These are phyloP conservation scores for Cynopterus brachyotis DNA, from an alignment of 2,113 vertebrate genomes.

Conservation along the genomic window DNA sequence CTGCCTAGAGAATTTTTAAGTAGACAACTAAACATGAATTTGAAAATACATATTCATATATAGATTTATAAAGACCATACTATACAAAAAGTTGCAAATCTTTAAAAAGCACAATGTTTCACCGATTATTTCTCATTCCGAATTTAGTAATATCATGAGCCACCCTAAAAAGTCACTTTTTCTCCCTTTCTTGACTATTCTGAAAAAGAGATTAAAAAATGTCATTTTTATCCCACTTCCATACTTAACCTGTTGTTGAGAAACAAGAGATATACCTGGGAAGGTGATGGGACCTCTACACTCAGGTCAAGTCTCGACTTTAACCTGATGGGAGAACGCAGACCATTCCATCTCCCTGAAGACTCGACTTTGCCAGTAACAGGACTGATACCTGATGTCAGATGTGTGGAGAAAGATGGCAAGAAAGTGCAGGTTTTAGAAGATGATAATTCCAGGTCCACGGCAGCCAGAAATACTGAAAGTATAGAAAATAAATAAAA, in stretches of 20 bases:
- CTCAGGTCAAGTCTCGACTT: conserved; percentile 90
- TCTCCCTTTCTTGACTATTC: background rate
- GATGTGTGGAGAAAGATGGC: conserved; percentile 67
- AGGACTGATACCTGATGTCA: conserved; percentile 82
- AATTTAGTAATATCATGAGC: background rate
- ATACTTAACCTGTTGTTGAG: background rate
- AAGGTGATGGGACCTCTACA: conserved; percentile 95
- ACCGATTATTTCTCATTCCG: too few relatives aligned
- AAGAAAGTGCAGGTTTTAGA: conserved; percentile 77
- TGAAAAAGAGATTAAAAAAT: background rate
- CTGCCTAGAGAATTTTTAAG: too few relatives aligned
- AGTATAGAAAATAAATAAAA: background rate
- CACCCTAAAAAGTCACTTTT: background rate
- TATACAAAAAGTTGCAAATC: background rate
- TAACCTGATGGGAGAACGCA: conserved; percentile 84
- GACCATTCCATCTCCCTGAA: conserved; percentile 82
- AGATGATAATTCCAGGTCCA: conserved; percentile 83
- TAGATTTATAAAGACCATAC: too few relatives aligned
- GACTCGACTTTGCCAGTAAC: conserved; percentile 83
- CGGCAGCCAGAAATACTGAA: conserved; percentile 81
- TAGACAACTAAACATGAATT: too few relatives aligned
- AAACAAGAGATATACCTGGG: conserved; percentile 88
- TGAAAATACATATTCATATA: too few relatives aligned
- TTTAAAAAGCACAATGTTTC: background rate
- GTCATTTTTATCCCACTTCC: background rate